Evolutionary conservation across 2,797 vertebrate genomes (phyloP), one percentile per base, ranked within the genome.

Genomic region (Scolopax rusticola): DNA sequence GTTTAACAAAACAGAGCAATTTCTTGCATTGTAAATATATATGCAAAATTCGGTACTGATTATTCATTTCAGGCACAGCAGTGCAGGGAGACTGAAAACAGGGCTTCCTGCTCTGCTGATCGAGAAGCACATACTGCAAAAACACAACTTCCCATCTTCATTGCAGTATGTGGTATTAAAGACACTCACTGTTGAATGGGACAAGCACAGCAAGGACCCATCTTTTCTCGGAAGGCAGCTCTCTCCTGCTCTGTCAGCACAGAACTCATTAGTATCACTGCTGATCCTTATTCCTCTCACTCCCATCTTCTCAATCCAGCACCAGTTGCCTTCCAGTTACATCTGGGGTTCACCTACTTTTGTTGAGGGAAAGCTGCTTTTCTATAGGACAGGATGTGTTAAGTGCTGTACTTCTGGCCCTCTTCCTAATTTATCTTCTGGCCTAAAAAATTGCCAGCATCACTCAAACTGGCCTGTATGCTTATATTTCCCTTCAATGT

Each of bases 31-130:
- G 73, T 41, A 95, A 91, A 95, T 82, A 21, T 7, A 15, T 11
- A 95, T 88, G 90, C 84, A 96, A 97, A 85, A 24, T 11, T 56
- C 53, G 77, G 32, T 6, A n/a, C 20, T 16, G 23, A 76, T 78
- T 41, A 41, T 25, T 73, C 20, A 69, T 59, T 50, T 81, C 61
- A 60, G 36, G 21, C 17, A 75, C 20, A 69, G n/a, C 14, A 65
- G 32, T 5, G 17, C 15, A 56, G 68, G 41, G 30, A 83, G 40
- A 18, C 27, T 65, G n/a, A 48, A 54, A 67, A 41, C 15, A 8
- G 1, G 12, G 11, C 12, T 45, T 70, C 8, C 3, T 21, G 21
- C 20, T 51, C 56, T 11, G 2, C 12, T 50, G 30, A 6, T 14
- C 18, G 30, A 82, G 63, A 36, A 36, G 47, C 8, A 48, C 1